Evolutionary conservation across 2,113 vertebrate genomes (phyloP).

Genomic region (Strix aluco): DNA sequence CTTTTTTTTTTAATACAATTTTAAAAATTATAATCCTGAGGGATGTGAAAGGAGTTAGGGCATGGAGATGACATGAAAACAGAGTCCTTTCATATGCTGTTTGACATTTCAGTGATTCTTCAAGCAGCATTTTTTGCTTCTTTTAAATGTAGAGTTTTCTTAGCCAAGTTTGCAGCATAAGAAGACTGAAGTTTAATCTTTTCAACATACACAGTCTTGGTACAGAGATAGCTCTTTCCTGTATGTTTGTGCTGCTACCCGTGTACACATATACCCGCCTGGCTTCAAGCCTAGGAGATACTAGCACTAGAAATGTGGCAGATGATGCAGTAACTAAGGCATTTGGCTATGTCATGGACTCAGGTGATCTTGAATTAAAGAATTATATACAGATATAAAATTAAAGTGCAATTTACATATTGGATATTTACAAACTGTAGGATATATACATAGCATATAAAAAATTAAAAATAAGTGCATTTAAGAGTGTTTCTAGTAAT

Average conservation of each 20-base stretch:
- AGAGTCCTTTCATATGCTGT: background rate
- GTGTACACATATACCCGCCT: background rate
- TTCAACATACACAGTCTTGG: background rate
- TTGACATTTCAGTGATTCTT: constrained; percentile 14
- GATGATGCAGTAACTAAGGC: background rate
- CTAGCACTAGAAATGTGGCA: background rate
- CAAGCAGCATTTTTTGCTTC: background rate
- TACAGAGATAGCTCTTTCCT: background rate
- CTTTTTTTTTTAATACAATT: background rate
- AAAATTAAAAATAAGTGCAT: background rate
- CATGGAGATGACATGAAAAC: background rate
- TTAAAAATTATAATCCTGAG: background rate
- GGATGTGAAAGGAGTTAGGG: background rate
- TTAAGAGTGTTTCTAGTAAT: background rate
- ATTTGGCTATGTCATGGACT: background rate
- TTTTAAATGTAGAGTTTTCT: background rate
- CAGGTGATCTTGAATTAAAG: background rate
- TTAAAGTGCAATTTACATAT: background rate
- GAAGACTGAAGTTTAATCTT: background rate
- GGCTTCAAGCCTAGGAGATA: background rate
- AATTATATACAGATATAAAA: background rate
- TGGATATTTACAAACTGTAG: background rate
- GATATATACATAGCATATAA: background rate
- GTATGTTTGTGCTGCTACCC: background rate
- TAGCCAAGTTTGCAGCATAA: background rate